Evolutionary conservation across 1,140 invertebrate species (phyloP), one percentile per base, ranked within the genome.

Genomic region (Anoplophora glabripennis): DNA sequence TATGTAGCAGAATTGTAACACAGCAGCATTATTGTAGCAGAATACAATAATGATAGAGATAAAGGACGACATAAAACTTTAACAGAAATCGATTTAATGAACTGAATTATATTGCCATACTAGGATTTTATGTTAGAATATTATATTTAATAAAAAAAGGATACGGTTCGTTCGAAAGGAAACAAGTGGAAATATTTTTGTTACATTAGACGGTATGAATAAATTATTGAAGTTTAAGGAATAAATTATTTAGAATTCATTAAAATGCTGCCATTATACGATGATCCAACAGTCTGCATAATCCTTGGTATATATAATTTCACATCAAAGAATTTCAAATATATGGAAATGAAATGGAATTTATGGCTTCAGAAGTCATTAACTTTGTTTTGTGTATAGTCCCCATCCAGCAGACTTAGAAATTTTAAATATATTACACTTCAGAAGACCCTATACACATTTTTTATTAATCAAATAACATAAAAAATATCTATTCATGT

Each of bases 51-150:
- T 41, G 38, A 41, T 41, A 41, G 38, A 41, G 21, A 28, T 28
- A 28, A 28, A 28, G 21, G 5, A 28, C 38, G 5, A 28, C 38
- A 41, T 41, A 41, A 41, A 41, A 41, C 38, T 41, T 41, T 41
- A 41, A 41, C 38, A 3, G 38, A 41, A 41, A 41, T 41, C 38
- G 38, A 41, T 41, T 41, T 15, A 41, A 2, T n/a, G 38, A 41
- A 41, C 38, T 41, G 38, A 41, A 41, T 41, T 41, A 41, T 41
- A n/a, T n/a, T n/a, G n/a, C n/a, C 7, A 41, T 41, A 41, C 7
- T 41, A 41, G 38, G n/a, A 9, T 8, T 38, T 28, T 28, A 28
- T 28, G 2, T 28, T 2, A 28, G 21, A 28, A 28, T 28, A 28
- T 2, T 3, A 28, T 28, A 28, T 28, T 28, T 28, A 2, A 28